phyloP scores from a whole-genome alignment of 2,113 vertebrate genomes.

The Accipiter virgatus region DNA sequence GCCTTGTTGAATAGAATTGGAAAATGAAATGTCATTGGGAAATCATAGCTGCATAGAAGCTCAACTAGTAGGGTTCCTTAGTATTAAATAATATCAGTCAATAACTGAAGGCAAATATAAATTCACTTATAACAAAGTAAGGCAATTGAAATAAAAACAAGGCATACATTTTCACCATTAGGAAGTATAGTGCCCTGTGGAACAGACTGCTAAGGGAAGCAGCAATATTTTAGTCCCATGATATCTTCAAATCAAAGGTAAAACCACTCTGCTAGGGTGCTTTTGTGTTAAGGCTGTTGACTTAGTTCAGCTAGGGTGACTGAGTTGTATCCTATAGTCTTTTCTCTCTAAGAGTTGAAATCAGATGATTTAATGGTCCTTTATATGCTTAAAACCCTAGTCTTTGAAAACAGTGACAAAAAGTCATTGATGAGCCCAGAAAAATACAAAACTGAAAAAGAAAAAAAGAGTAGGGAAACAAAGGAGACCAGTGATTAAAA shows the following conservation, averaged over 20 bases:
- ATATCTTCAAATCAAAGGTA: background rate
- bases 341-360: background rate
- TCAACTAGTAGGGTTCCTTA: background rate
- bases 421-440: background rate
- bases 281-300: background rate
- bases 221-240: background rate
- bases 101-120: background rate
- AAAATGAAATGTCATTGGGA: conserved; percentile 5
- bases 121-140: background rate
- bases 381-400: background rate
- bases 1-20: background rate
- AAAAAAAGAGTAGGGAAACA: no score
- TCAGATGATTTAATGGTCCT: background rate
- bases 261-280: background rate
- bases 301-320: background rate
- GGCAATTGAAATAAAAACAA: background rate
- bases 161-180: background rate
- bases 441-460: no score
- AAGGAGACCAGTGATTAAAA: no score
- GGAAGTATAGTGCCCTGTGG: background rate
- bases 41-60: background rate
- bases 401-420: background rate
- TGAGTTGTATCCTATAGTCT: background rate
- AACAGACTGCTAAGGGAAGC: background rate
- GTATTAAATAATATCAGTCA: background rate